Evolutionary conservation across 2,888 invertebrate genomes (phyloP), one percentile per base, ranked within the genome.

Genomic region (Emmelina monodactyla): DNA sequence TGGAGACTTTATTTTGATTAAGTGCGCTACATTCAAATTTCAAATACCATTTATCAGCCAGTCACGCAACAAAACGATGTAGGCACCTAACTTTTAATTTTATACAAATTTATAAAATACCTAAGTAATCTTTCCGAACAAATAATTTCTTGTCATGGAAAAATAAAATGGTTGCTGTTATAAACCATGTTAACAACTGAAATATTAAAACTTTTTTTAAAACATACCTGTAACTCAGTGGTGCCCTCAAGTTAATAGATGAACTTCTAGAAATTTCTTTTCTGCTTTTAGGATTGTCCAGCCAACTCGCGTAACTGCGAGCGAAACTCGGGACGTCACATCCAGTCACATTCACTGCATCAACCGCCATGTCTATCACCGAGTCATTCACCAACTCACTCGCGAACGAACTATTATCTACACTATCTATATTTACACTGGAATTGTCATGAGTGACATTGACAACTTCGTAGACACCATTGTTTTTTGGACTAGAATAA

Each of bases 171-270:
- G n/a, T n/a, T n/a, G n/a, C n/a, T n/a, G n/a, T n/a, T n/a, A n/a
- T n/a, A n/a, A n/a, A n/a, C n/a, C n/a, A n/a, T n/a, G n/a, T n/a
- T n/a, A n/a, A n/a, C n/a, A n/a, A n/a, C n/a, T n/a, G n/a, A n/a
- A n/a, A n/a, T n/a, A n/a, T n/a, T n/a, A n/a, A n/a, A n/a, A n/a
- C n/a, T n/a, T 19, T 6, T 6, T 5, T 19, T n/a, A 25, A 25
- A 43, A 60, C 82, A 76, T 48, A 83, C 83, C 83, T 62, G 46
- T 82, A 79, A 50, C 76, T 83, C 16, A 83, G 49, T 11, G 81
- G 76, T 29, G 73, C 65, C 43, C 83, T 59, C 42, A 83, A 57
- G 51, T 82, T 83, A 2, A 69, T 44, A 2, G 78, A 71, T 7
- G 55, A 47, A 10, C 53, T 57, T 39, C 71, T 58, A n/a, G 61